Evolutionary conservation across 2,113 vertebrate species (phyloP), one percentile per base, ranked within the genome.

Genomic region (Scomber japonicus): DNA sequence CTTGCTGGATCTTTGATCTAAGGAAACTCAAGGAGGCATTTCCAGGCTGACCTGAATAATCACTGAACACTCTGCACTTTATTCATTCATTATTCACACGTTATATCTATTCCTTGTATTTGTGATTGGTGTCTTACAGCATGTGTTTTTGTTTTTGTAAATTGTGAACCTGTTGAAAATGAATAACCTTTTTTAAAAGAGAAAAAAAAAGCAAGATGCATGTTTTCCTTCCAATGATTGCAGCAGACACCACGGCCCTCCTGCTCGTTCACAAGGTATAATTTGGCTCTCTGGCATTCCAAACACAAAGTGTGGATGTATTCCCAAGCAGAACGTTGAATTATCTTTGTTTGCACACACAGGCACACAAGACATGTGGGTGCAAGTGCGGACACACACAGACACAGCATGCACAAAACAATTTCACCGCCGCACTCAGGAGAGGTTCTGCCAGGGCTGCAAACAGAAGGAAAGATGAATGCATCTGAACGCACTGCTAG

Each of bases 311-410:
- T 61, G 51, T 68, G 70, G 65, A 71, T 77, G 70, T 74, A 67
- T 80, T 89, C 83, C 84, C 61, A 54, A 82, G 74, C 71, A 79
- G 50, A 75, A 71, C 40, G 11, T 56, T 45, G 55, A 80, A 89
- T 90, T 88, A 85, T 91, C 87, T 91, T 87, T 89, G 87, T 89
- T 88, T 91, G 88, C 83, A 87, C 87, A 83, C 65, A 75, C 73
- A 76, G 63, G 17, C 70, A 62, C 56, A 53, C 54, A 56, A 57
- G 53, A 81, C 57, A 83, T n/a, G 13, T 16, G 50, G 77, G 68
- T 21, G 9, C 40, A 48, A 65, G 49, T 54, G 49, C 24, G 40
- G 65, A 16, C 56, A 53, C 40, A 40, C 49, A 40, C 46, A 74
- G 19, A 75, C 24, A 50, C 71, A 77, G 64, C 46, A 57, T 24